Percentiles rank a stretch among this genome's conserved stretches.
phyloP scores from a whole-genome alignment of 2,888 invertebrate species.

The Monoplex corrugatus region DNA sequence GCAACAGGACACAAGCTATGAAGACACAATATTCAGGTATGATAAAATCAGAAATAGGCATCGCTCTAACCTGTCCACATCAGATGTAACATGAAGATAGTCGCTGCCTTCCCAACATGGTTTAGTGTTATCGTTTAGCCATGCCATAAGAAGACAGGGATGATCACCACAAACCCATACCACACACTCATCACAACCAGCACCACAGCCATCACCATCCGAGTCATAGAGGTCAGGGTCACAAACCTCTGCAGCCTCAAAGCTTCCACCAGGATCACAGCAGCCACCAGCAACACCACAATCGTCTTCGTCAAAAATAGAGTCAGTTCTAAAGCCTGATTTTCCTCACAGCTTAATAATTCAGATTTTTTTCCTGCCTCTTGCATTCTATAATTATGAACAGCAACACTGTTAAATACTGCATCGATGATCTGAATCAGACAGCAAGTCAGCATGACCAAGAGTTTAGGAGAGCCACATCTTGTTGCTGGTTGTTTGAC shows the following conservation, averaged over 20 bases:
- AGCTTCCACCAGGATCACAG: neutral
- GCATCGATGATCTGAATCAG: neutral
- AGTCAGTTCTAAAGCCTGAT: neutral
- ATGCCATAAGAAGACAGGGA: neutral
- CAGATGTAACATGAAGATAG: neutral
- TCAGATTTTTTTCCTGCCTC: neutral
- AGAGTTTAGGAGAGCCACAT: neutral
- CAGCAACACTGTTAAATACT: neutral
- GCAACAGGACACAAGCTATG: neutral
- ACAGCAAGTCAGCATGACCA: neutral
- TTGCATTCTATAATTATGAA: neutral
- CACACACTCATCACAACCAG: neutral
- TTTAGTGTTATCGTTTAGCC: neutral
- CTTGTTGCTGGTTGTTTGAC: neutral
- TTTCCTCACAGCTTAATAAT: neutral
- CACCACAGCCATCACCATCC: neutral
- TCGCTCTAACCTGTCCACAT: neutral
- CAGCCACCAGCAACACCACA: neutral
- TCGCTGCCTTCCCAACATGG: neutral
- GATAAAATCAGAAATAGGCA: neutral
- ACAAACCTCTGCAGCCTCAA: neutral
- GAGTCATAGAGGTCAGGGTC: neutral
- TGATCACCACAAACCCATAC: neutral
- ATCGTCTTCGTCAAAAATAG: neutral
- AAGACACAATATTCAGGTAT: neutral